Conservation (phyloP, 2,888 invertebrate species). For the Leptogaster cylindrica region DNA sequence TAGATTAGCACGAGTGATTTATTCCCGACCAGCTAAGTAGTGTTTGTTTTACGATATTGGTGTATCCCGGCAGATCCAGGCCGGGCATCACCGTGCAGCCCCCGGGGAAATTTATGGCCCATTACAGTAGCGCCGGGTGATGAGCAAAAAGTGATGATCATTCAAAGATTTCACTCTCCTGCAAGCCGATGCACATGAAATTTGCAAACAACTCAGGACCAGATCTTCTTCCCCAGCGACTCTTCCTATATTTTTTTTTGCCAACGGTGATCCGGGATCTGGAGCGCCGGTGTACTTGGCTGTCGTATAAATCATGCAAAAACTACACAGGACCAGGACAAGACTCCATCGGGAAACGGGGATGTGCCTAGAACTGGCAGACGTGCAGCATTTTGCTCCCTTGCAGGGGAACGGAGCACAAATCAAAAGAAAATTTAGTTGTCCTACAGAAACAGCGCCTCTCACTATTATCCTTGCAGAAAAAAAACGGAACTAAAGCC, state of each 20-base stretch:
- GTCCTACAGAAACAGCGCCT: slow-evolving; percentile 29
- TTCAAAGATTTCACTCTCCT: slow-evolving; percentile 32
- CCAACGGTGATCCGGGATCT: not conserved
- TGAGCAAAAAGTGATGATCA: slow-evolving; percentile 40
- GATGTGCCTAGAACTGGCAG: slow-evolving; percentile 6
- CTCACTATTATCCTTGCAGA: not conserved
- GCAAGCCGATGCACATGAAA: slow-evolving; percentile 32
- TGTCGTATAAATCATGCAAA: slow-evolving; percentile 38
- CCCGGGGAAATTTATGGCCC: slow-evolving; percentile 28
- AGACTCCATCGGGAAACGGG: not conserved
- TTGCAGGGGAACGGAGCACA: slow-evolving; percentile 34
- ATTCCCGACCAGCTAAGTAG: slow-evolving; percentile 23
- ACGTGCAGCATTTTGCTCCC: slow-evolving; percentile 32
- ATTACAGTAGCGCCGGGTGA: slow-evolving; percentile 39
- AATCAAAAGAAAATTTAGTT: slow-evolving; percentile 40
- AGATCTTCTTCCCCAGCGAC: slow-evolving; percentile 8
- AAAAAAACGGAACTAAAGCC: not conserved
- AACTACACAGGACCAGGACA: slow-evolving; percentile 20
- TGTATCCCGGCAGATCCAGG: slow-evolving; percentile 15
- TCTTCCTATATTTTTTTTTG: slow-evolving; percentile 20
- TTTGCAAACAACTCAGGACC: slow-evolving; percentile 35
- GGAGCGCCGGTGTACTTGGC: slow-evolving; percentile 11
- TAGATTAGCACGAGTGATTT: slow-evolving; percentile 36
- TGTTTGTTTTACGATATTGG: slow-evolving; percentile 39
- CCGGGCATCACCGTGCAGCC: not conserved